phyloP scores from a whole-genome alignment of 2,113 vertebrate genomes.

The Aphyosemion australe region DNA sequence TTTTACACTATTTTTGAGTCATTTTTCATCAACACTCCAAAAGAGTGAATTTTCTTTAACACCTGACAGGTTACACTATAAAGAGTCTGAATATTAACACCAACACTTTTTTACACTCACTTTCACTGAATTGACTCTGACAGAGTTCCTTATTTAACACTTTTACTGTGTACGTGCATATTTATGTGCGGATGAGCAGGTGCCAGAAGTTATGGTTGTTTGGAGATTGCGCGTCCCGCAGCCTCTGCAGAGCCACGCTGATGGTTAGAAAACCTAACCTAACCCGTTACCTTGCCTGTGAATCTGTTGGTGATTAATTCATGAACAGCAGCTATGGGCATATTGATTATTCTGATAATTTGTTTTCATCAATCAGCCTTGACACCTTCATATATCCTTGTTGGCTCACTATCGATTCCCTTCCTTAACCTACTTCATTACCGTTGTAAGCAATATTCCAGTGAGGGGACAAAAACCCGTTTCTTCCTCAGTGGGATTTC shows the following conservation, averaged over 20 bases:
- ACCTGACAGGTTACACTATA: too few relatives aligned
- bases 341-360: constrained; percentile 78
- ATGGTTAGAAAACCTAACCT: constrained; percentile 26
- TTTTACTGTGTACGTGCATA: too few relatives aligned
- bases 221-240: constrained; percentile 10
- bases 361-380: constrained; percentile 75
- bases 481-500: constrained; percentile 34
- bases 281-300: constrained; percentile 60
- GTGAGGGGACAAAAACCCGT: constrained; percentile 11
- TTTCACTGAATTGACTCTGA: too few relatives aligned
- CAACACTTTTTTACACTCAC: too few relatives aligned
- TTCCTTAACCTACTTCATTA: constrained; percentile 54
- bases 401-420: constrained; percentile 69
- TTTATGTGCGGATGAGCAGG: constrained; percentile 36
- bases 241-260: constrained; percentile 15
- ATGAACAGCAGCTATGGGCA: constrained; percentile 69
- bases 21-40: too few relatives aligned
- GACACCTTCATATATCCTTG: constrained; percentile 70
- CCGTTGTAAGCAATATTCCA: constrained; percentile 58
- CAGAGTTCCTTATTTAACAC: too few relatives aligned
- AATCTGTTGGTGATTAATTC: constrained; percentile 70
- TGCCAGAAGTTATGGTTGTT: constrained; percentile 64
- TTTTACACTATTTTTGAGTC: too few relatives aligned
- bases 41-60: too few relatives aligned
- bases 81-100: too few relatives aligned